A percentile compares a stretch with the other conserved stretches of the same genome.
Evolutionary conservation across 2,888 invertebrate species (phyloP).

Genomic region (Parthenolecanium corni): DNA sequence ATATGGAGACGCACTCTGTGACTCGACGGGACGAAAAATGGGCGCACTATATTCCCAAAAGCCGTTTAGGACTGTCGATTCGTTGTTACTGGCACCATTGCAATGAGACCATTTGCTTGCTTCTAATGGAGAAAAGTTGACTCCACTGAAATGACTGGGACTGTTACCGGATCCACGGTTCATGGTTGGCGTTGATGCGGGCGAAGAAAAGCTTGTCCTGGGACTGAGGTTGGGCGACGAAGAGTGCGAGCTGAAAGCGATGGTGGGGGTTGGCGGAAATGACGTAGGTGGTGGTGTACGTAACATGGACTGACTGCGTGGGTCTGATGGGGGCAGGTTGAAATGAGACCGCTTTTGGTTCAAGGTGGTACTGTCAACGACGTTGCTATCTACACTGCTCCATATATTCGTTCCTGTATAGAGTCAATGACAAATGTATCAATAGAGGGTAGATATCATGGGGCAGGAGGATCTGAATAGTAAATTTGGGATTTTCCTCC

Average conservation of each 20-base stretch:
- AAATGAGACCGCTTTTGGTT: conserved; percentile 3
- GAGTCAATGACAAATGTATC: too few relatives aligned
- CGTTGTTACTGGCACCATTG: background rate
- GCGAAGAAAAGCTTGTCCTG: background rate
- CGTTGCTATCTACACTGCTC: conserved; percentile 5
- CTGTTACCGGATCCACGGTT: background rate
- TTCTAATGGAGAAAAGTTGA: background rate
- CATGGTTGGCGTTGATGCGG: conserved; percentile 2
- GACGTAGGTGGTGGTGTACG: background rate
- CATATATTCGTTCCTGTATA: background rate
- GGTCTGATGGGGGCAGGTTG: conserved; percentile 1
- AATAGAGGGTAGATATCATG: too few relatives aligned
- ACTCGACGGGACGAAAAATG: background rate
- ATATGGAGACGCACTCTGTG: conserved; percentile 7
- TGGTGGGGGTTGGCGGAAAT: too few relatives aligned
- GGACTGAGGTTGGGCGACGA: background rate
- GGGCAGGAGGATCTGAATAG: too few relatives aligned
- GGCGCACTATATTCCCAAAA: conserved; percentile 6
- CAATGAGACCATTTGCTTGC: background rate
- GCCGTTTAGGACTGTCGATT: background rate
- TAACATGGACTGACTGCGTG: background rate
- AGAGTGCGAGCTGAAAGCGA: background rate
- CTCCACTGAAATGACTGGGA: background rate
- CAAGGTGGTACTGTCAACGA: conserved; percentile 16
- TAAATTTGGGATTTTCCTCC: too few relatives aligned